Evolutionary conservation across 2,888 invertebrate species (phyloP), one percentile per base, ranked within the genome.

Genomic region (Ectemnius cavifrons): DNA sequence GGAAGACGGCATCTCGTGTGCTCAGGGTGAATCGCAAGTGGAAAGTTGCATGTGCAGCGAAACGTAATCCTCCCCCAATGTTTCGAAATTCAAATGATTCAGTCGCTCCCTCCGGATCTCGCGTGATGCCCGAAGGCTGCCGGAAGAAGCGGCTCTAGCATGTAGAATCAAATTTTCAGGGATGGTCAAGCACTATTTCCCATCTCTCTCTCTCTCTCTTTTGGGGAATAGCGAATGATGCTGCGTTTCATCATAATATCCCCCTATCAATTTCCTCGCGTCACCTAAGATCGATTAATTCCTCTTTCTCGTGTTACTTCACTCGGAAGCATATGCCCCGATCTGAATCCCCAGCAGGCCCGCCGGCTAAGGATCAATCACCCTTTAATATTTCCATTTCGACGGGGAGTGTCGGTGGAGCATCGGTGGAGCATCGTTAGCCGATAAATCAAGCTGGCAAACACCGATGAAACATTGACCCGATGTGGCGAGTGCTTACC

Each of bases 81-180:
- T 74, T 71, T 62, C 73, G 69, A 69, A 79, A 79, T 74, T 76
- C 79, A 79, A 79, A 79, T 76, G 61, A 71, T 63, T 61, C 46
- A 58, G 57, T n/a, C 58, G 16, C 52, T 52, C 52, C 52, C 52
- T 52, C 16, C 63, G 13, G 63, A 5, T 18, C 14, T 27, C 60
- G 62, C 52, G n/a, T 16, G 69, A 46, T 27, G 20, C 45, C 45
- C 11, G 5, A 37, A 0, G 37, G 37, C 8, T 37, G 37, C n/a
- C 14, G 52, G 52, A 14, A 14, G 16, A 16, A 52, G 16, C 16
- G 13, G 16, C 11, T 8, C 8, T 37, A 11, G 8, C 37, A 37
- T 37, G 8, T 8, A 16, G 52, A 52, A 52, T 52, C 14, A 52
- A 16, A 14, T 52, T 52, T 14, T 14, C 16, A 49, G 20, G 58